Conservation (phyloP, 30 jellyfish, hydroid and myxozoan genomes). For the Clytia hemisphaerica region DNA sequence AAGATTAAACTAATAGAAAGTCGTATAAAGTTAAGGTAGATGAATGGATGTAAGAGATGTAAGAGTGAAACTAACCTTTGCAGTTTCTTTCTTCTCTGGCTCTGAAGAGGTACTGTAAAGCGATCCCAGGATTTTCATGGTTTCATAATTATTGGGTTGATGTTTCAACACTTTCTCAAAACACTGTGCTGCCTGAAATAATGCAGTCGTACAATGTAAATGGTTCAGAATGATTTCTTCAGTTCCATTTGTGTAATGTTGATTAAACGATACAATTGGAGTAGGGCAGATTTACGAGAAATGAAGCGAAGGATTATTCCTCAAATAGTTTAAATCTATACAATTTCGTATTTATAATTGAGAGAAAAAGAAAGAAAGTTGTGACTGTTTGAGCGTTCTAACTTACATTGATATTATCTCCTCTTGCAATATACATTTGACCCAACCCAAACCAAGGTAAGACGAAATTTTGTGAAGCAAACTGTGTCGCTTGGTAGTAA, state of each 20-base stretch:
- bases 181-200: constrained; percentile 82
- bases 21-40: too few relatives aligned
- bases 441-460: constrained; percentile 97
- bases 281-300: too few relatives aligned
- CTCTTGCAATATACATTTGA: constrained; percentile 93
- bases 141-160: constrained; percentile 79
- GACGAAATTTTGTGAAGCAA: constrained; percentile 78
- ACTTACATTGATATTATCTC: constrained; percentile 71
- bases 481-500: constrained; percentile 92
- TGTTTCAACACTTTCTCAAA: constrained; percentile 85
- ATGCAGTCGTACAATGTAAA: background rate
- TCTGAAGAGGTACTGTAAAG: constrained; percentile 76
- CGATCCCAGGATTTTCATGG: constrained; percentile 89
- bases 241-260: too few relatives aligned
- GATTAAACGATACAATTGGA: too few relatives aligned
- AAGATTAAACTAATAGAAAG: too few relatives aligned
- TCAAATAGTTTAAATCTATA: background rate
- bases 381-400: background rate
- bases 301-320: background rate
- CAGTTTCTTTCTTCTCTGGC: constrained; percentile 79
- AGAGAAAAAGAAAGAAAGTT: background rate
- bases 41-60: too few relatives aligned
- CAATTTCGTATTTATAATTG: background rate
- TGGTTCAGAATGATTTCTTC: too few relatives aligned
- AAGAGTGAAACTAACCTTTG: constrained; percentile 75